Evolutionary conservation across 1,140 invertebrate genomes (phyloP).

Genomic region (Nasonia longicornis): DNA sequence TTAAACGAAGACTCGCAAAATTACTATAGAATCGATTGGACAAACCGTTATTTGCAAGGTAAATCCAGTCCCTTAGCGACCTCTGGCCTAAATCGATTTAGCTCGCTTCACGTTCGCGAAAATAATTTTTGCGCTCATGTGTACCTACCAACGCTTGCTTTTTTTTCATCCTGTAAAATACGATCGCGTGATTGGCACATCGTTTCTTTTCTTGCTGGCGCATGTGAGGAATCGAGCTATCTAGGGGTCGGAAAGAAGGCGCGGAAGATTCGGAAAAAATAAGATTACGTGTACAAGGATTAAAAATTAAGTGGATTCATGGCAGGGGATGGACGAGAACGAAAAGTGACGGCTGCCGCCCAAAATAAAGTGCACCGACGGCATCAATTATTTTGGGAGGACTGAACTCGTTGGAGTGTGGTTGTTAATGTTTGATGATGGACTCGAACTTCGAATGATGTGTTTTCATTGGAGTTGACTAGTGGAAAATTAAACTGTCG

Average conservation of each 20-base stretch:
- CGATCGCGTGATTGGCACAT: no score
- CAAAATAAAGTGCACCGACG: no score
- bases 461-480: background rate
- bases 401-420: no score
- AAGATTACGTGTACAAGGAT: background rate
- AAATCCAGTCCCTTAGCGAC: background rate
- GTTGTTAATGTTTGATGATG: no score
- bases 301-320: background rate
- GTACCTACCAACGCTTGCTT: no score
- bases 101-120: background rate
- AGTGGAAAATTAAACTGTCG: background rate
- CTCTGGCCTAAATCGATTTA: background rate
- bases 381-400: no score
- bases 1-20: background rate
- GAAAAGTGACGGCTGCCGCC: no score
- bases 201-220: background rate
- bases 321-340: no score
- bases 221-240: background rate
- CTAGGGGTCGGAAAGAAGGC: background rate
- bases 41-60: background rate
- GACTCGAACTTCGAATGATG: background rate
- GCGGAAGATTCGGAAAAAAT: background rate
- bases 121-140: background rate
- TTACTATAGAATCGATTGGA: background rate
- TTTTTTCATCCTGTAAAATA: no score